Evolutionary conservation across 2,888 invertebrate genomes (phyloP), one percentile per base, ranked within the genome.

Genomic region (Stenolophus ochropezus): DNA sequence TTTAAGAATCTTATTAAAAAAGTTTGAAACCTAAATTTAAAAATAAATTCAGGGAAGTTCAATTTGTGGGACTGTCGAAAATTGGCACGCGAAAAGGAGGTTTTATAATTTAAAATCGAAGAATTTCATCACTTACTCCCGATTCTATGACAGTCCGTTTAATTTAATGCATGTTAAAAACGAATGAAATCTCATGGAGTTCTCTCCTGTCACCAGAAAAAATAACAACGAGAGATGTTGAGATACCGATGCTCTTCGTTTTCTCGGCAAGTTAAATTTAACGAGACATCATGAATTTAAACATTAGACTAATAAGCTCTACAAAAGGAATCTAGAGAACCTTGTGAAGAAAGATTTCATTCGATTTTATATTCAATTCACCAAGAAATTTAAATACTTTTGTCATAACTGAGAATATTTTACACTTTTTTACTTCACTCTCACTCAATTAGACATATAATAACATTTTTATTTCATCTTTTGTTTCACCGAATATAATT

Each of bases 11-110:
- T 73, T 73, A 73, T 73, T 73, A 73, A 73, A 73, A 73, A 73
- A 73, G 73, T 73, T 71, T 71, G 71, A 20, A 71, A 71, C 33
- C 71, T 20, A 71, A 71, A 71, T 71, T 71, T 71, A 71, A 71
- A 71, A 71, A 71, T 71, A 71, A 71, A 71, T 73, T 49, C 42
- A 47, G 27, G 11, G 21, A 69, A 69, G 20, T 69, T 47, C 42
- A 47, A 69, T 69, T 69, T 69, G 69, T 69, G 69, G 69, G 69
- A n/a, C 69, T 69, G 69, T 69, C 69, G 69, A 69, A 69, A 69
- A 69, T 69, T 69, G 69, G 69, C 69, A 47, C 20, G 20, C 33
- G 42, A 33, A 47, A 69, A 69, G 47, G 69, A 69, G 20, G 18
- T 42, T 65, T 69, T 69, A 69, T 69, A 69, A 69, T 69, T 69